Evolutionary conservation across 2,797 vertebrate species (phyloP).

Genomic region (Pseudochirops cupreus): DNA sequence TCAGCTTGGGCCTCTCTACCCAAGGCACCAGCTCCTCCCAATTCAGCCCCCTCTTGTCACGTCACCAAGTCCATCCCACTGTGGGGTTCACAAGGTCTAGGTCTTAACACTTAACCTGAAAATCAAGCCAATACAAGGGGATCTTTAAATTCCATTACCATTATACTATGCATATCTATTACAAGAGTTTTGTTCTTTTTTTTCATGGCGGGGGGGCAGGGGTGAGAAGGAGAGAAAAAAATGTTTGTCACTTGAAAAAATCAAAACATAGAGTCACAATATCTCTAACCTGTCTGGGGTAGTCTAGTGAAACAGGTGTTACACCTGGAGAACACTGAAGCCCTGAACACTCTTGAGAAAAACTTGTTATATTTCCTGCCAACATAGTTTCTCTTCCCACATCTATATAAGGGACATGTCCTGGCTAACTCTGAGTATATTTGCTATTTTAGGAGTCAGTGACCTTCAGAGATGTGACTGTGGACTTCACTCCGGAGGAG

Average conservation of each 20-base stretch:
- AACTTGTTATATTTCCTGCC: not conserved
- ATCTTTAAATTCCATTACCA: too few species aligned
- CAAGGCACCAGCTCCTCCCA: too few species aligned
- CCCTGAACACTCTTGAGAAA: not conserved
- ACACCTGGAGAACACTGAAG: not conserved
- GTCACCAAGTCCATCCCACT: too few species aligned
- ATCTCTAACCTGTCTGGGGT: not conserved
- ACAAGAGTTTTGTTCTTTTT: too few species aligned
- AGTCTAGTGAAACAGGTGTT: not conserved
- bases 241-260: not conserved
- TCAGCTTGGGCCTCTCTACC: too few species aligned
- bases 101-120: too few species aligned
- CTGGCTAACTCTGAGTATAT: not conserved
- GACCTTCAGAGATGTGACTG: slow-evolving; percentile 67
- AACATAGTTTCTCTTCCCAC: not conserved
- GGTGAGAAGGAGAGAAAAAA: not conserved
- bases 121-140: too few species aligned
- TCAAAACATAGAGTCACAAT: not conserved
- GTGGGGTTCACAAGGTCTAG: too few species aligned
- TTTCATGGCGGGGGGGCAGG: too few species aligned
- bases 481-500: slow-evolving; percentile 80
- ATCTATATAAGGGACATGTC: not conserved
- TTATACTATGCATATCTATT: too few species aligned
- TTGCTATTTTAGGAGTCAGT: too few species aligned
- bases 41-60: too few species aligned